Evolutionary conservation across 2,888 invertebrate genomes (phyloP).

Genomic region (Lithophane semibrunnea): DNA sequence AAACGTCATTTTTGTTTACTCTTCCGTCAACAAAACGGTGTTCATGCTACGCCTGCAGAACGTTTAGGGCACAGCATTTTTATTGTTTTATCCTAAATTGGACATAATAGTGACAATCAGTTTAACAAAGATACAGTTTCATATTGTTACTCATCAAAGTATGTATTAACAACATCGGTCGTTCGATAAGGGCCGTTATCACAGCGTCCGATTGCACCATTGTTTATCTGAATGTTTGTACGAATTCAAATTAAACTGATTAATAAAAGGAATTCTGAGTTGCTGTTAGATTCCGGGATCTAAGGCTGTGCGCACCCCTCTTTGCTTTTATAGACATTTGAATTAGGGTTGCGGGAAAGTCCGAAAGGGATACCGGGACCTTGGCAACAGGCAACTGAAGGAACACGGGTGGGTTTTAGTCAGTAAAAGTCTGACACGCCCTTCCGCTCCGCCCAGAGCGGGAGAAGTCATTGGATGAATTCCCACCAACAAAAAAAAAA

Average conservation of each 20-base stretch:
- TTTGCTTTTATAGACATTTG: too few relatives aligned
- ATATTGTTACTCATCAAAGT: slow-evolving; percentile 35
- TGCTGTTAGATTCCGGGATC: neutral
- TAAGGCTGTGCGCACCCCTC: neutral
- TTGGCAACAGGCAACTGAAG: too few relatives aligned
- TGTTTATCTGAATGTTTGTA: slow-evolving; percentile 44
- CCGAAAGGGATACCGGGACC: too few relatives aligned
- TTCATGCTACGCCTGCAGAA: too few relatives aligned
- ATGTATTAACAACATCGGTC: slow-evolving; percentile 37
- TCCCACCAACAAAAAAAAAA: too few relatives aligned
- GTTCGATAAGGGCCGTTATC: slow-evolving; percentile 47
- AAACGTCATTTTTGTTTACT: too few relatives aligned
- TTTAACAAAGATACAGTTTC: slow-evolving; percentile 20
- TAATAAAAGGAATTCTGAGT: neutral
- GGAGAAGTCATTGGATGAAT: too few relatives aligned
- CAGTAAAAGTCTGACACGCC: too few relatives aligned
- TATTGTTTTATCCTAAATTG: neutral
- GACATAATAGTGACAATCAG: slow-evolving; percentile 21
- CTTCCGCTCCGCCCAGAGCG: too few relatives aligned
- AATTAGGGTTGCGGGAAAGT: too few relatives aligned
- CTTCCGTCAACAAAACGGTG: too few relatives aligned
- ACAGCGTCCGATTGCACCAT: slow-evolving; percentile 60
- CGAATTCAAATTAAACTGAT: slow-evolving; percentile 43
- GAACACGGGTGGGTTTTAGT: too few relatives aligned
- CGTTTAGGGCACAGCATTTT: neutral